Conservation (phyloP, 2,888 invertebrate species). For the Scrobipalpa atriplicella region DNA sequence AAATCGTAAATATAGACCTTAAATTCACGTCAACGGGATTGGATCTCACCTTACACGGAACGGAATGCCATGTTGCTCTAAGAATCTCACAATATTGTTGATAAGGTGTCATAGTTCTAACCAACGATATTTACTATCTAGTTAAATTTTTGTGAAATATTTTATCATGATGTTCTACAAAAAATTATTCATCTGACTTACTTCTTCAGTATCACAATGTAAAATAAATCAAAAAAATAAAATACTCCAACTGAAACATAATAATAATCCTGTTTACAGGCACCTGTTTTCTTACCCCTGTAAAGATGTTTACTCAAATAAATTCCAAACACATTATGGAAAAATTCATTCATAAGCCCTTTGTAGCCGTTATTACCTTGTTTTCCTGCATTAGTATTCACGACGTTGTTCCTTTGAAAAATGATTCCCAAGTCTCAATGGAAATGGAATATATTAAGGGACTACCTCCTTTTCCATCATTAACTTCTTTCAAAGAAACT, state of each 20-base stretch:
- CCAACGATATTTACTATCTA: no score
- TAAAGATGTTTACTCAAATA: constrained; percentile 23
- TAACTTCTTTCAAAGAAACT: constrained; percentile 27
- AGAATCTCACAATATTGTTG: no score
- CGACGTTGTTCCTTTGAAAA: constrained; percentile 63
- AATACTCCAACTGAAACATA: background rate
- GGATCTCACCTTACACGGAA: no score
- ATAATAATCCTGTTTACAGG: background rate
- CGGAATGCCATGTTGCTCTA: no score
- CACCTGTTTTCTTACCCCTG: background rate
- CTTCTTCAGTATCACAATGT: no score
- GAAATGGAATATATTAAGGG: constrained; percentile 40
- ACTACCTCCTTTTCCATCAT: constrained; percentile 18
- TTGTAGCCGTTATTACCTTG: constrained; percentile 26
- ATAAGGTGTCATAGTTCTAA: no score
- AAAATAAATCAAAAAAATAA: no score
- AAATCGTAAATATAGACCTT: no score
- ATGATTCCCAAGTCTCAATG: constrained; percentile 54
- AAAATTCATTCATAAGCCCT: constrained; percentile 18
- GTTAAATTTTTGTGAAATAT: no score
- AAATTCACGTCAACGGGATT: no score
- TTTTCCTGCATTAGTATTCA: constrained; percentile 56
- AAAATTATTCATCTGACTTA: no score
- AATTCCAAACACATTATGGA: background rate
- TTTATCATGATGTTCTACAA: no score